phyloP scores from a whole-genome alignment of 2,888 invertebrate genomes.

The Sympetrum striolatum region DNA sequence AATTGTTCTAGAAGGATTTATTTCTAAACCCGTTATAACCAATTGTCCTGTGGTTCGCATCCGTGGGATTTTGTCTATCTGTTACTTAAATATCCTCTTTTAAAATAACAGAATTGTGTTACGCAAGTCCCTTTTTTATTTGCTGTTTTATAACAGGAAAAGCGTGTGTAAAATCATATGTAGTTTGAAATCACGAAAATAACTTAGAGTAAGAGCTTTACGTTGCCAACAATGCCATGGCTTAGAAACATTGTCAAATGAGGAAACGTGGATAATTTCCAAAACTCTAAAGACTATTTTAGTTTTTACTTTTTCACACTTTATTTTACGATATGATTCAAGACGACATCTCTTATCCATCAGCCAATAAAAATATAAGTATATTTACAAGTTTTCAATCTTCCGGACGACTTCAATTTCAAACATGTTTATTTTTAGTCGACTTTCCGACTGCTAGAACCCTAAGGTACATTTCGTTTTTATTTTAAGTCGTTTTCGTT shows the following conservation, averaged over 20 bases:
- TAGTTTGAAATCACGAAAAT: conserved; percentile 11
- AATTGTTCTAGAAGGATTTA: too few relatives aligned
- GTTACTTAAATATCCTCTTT: too few relatives aligned
- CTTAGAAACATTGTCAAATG: conserved; percentile 24
- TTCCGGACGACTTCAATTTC: too few relatives aligned
- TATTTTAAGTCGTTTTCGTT: too few relatives aligned
- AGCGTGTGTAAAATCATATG: neutral
- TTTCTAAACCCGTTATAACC: too few relatives aligned
- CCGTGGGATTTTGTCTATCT: too few relatives aligned
- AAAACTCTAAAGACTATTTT: conserved; percentile 25
- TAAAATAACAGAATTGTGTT: too few relatives aligned
- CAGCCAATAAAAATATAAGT: neutral
- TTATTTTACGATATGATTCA: neutral
- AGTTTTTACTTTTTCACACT: neutral
- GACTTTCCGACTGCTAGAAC: too few relatives aligned
- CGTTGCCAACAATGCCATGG: conserved; percentile 3
- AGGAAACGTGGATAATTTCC: conserved; percentile 29
- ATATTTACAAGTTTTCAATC: neutral
- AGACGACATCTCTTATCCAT: neutral
- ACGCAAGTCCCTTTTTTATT: too few relatives aligned
- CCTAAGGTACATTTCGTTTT: too few relatives aligned
- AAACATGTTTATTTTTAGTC: too few relatives aligned
- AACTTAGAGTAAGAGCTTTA: neutral
- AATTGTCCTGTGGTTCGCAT: too few relatives aligned
- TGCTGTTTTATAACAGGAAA: neutral